Conservation (phyloP, 2,113 vertebrate genomes). For the Stictonetta naevosa region DNA sequence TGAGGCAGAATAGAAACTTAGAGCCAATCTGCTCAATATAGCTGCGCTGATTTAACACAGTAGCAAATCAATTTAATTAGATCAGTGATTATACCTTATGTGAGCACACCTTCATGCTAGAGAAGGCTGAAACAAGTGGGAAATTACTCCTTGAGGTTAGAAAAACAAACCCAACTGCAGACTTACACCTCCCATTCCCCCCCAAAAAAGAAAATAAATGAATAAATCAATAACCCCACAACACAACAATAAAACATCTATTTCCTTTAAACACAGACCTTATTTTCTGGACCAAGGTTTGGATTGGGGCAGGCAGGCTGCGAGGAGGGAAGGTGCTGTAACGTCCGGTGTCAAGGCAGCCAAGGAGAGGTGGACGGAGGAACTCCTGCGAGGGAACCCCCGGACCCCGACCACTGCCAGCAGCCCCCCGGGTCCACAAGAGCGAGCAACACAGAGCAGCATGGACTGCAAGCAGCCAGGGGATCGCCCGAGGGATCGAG, state of each 20-base stretch:
- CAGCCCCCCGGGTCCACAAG: not conserved
- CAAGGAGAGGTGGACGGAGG: not conserved
- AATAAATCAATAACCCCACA: no score
- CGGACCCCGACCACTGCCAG: fast-evolving
- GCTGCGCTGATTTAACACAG: constrained; percentile 34
- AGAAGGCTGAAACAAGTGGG: not conserved
- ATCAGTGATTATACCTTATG: constrained; percentile 17
- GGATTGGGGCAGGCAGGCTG: not conserved
- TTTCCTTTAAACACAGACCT: not conserved
- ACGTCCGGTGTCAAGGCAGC: not conserved
- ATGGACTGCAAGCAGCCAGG: not conserved
- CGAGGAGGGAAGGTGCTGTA: not conserved
- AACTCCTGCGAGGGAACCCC: not conserved
- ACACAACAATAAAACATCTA: fast-evolving
- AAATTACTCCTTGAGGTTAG: not conserved
- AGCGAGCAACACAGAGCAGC: not conserved
- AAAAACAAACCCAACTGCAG: not conserved
- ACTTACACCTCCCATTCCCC: not conserved
- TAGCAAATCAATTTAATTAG: constrained; percentile 50
- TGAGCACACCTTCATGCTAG: not conserved
- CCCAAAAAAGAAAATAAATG: no score
- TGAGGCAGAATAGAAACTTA: not conserved
- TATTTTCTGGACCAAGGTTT: not conserved
- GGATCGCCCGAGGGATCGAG: not conserved
- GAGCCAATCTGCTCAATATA: constrained; percentile 9